These are phyloP conservation scores for Clarias fuscus DNA, from an alignment of 2,797 vertebrate genomes.

Conservation along the genomic window DNA sequence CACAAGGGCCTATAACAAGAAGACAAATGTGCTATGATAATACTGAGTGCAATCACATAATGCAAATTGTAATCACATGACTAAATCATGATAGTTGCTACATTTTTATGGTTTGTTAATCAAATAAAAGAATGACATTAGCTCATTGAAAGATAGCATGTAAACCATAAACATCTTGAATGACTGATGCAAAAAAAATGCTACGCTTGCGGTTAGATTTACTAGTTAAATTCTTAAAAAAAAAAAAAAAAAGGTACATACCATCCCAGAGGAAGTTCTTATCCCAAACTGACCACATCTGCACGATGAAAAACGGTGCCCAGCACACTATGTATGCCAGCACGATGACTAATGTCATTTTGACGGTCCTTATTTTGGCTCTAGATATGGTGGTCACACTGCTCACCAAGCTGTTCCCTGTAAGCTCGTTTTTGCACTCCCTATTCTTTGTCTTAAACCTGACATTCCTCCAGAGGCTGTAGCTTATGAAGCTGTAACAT, in stretches of 20 bases:
- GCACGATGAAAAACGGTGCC: constrained; percentile 91
- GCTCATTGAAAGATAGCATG: background rate
- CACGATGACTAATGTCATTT: constrained; percentile 98
- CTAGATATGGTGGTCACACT: constrained; percentile 87
- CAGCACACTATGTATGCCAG: constrained; percentile 91
- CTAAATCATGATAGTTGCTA: background rate
- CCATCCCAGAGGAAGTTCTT: constrained; percentile 79
- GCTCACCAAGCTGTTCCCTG: constrained; percentile 84
- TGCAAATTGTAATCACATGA: background rate
- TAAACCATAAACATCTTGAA: background rate
- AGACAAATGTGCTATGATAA: background rate
- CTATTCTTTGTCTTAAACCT: constrained; percentile 79
- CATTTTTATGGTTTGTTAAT: background rate
- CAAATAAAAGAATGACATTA: background rate
- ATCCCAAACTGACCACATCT: constrained; percentile 99
- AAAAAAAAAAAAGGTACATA: constrained; percentile 63
- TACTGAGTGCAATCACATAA: background rate
- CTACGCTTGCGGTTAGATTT: background rate
- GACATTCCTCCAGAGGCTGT: constrained; percentile 88
- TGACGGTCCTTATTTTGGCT: constrained; percentile 93
- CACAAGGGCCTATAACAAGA: background rate
- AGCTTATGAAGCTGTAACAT: constrained; percentile 94
- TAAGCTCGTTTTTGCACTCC: constrained; percentile 70
- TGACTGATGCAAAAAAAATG: background rate
- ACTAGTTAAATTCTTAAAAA: background rate